A percentile compares a stretch with the other conserved stretches of the same genome.
phyloP scores from a whole-genome alignment of 2,797 vertebrate genomes.

The Phrynocephalus forsythii region DNA sequence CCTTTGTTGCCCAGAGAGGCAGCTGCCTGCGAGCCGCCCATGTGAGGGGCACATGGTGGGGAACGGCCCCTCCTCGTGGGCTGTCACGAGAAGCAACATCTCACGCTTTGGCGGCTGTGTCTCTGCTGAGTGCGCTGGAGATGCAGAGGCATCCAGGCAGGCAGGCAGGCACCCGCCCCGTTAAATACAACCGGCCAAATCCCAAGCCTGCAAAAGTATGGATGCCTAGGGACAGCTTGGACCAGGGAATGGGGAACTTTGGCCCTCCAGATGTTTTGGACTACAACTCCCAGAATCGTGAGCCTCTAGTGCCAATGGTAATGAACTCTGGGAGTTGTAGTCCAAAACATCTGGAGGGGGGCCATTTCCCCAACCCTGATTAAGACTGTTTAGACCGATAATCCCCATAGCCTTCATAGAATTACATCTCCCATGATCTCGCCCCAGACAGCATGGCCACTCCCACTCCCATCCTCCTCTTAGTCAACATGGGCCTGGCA shows the following conservation, averaged over 20 bases:
- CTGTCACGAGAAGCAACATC: background rate
- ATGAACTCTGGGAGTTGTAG: too few relatives aligned
- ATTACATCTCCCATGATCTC: background rate
- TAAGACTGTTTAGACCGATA: too few relatives aligned
- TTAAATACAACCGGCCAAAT: too few relatives aligned
- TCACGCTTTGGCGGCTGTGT: background rate
- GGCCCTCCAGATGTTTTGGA: background rate
- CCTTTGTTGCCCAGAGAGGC: constrained; percentile 36
- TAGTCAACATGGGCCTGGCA: background rate
- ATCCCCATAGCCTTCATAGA: background rate
- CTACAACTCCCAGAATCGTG: too few relatives aligned
- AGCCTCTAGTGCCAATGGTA: too few relatives aligned
- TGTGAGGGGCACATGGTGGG: constrained; percentile 28
- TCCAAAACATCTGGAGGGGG: too few relatives aligned
- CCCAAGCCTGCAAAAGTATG: background rate
- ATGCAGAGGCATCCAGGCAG: background rate
- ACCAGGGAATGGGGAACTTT: too few relatives aligned
- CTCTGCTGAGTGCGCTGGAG: too few relatives aligned
- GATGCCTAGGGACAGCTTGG: too few relatives aligned
- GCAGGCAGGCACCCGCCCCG: too few relatives aligned
- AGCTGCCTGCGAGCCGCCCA: background rate
- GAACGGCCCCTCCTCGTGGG: background rate
- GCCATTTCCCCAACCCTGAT: too few relatives aligned
- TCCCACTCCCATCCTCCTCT: background rate
- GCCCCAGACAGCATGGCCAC: background rate